Evolutionary conservation across 2,888 invertebrate species (phyloP).

Genomic region (Perizoma affinitatum): DNA sequence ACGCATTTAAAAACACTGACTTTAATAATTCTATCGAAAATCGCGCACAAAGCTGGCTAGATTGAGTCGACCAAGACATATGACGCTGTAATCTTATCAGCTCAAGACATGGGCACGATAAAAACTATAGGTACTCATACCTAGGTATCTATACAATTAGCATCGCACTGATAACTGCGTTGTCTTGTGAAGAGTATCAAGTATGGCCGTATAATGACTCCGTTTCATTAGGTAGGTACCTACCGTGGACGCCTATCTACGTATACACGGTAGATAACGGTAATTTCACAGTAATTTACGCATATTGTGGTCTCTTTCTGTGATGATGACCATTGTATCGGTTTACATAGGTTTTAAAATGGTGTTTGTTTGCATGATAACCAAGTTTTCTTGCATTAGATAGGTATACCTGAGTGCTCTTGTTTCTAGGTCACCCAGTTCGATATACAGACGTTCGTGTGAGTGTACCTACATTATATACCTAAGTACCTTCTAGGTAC

Average conservation of each 20-base stretch:
- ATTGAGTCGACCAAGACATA: slow-evolving; percentile 66
- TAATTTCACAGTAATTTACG: slow-evolving; percentile 24
- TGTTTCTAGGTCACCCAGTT: slow-evolving; percentile 22
- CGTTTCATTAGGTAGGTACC: slow-evolving; percentile 40
- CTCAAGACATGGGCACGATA: slow-evolving; percentile 69
- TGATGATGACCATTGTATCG: slow-evolving; percentile 9
- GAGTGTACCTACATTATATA: neutral
- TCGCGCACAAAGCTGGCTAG: slow-evolving; percentile 45
- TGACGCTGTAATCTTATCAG: slow-evolving; percentile 78
- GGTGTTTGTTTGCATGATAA: slow-evolving; percentile 8
- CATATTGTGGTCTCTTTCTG: slow-evolving; percentile 23
- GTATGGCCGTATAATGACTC: slow-evolving; percentile 47
- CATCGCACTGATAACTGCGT: slow-evolving; percentile 64
- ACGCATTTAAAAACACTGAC: slow-evolving; percentile 46
- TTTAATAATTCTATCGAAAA: slow-evolving; percentile 40
- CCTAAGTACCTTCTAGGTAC: too few relatives aligned
- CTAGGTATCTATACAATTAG: slow-evolving; percentile 67
- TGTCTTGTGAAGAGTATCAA: slow-evolving; percentile 51
- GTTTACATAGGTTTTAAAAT: slow-evolving; percentile 2
- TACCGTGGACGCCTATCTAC: neutral
- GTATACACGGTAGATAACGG: slow-evolving; percentile 47
- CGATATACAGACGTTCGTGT: neutral
- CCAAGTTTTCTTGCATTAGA: slow-evolving; percentile 8
- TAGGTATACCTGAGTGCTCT: slow-evolving; percentile 4
- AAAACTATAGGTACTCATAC: slow-evolving; percentile 51